Conservation (phyloP, 2,113 vertebrate species). For the Antennarius striatus region DNA sequence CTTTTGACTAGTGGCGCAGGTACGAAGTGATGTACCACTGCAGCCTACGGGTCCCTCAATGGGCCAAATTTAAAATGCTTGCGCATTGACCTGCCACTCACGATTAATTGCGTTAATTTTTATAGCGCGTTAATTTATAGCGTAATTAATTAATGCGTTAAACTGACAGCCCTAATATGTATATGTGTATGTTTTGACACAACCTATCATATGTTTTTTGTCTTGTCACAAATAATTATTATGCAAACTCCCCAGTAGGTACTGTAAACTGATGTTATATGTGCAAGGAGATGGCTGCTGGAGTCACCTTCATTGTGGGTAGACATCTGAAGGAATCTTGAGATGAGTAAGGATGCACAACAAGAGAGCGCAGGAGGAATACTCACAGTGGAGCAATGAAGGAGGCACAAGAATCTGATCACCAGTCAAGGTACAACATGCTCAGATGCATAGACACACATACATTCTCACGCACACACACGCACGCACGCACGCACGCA, state of each 20-base stretch:
- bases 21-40: too few relatives aligned
- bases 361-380: constrained; percentile 41
- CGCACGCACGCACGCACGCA: not conserved
- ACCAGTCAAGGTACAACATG: constrained; percentile 12
- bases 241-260: not conserved
- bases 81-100: too few relatives aligned
- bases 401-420: constrained; percentile 48
- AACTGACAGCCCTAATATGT: too few relatives aligned
- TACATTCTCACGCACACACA: not conserved
- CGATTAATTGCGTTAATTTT: too few relatives aligned
- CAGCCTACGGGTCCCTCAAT: too few relatives aligned
- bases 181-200: too few relatives aligned
- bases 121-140: too few relatives aligned
- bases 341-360: constrained; percentile 45
- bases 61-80: too few relatives aligned
- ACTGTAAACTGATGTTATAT: not conserved
- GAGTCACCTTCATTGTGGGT: constrained; percentile 54
- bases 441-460: constrained; percentile 12
- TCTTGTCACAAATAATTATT: not conserved
- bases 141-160: too few relatives aligned
- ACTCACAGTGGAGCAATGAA: constrained; percentile 43
- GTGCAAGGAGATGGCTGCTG: constrained; percentile 7
- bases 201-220: constrained; percentile 7
- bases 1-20: too few relatives aligned
- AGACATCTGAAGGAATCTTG: constrained; percentile 45